Percentiles rank a stretch among this genome's conserved stretches.
These are phyloP conservation scores for Engystomops pustulosus DNA, from an alignment of 2,113 vertebrate species.

Conservation along the genomic window DNA sequence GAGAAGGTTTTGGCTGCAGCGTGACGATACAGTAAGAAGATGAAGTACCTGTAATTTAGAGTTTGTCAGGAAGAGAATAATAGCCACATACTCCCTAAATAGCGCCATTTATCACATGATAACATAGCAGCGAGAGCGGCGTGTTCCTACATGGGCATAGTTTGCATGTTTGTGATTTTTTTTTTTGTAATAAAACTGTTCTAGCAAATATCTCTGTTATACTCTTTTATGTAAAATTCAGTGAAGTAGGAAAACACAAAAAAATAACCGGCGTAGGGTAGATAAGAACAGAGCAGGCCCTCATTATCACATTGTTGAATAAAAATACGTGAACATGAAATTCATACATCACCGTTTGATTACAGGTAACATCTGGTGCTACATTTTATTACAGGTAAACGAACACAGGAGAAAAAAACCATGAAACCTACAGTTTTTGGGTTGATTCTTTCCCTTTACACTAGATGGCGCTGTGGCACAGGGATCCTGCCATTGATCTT, in stretches of 20 bases:
- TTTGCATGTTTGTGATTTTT: neutral
- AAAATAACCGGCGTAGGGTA: neutral
- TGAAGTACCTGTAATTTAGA: neutral
- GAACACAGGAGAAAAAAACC: neutral
- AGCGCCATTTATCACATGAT: neutral
- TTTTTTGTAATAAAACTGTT: neutral
- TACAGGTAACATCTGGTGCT: neutral
- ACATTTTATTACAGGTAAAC: neutral
- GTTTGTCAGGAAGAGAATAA: neutral
- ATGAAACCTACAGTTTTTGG: neutral
- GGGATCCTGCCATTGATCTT: too few relatives aligned
- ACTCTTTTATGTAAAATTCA: neutral
- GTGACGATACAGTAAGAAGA: neutral
- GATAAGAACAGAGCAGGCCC: neutral
- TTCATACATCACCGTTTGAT: neutral
- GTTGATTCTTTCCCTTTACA: neutral
- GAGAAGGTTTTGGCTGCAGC: too few relatives aligned
- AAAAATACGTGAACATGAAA: neutral
- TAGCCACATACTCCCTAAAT: neutral
- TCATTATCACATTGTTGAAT: constrained; percentile 1
- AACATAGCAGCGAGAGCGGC: neutral
- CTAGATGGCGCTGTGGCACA: neutral
- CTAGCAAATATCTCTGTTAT: neutral
- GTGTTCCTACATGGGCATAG: neutral
- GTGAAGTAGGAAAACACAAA: neutral